These are phyloP conservation scores for Zaprionus camerounensis DNA, from an alignment of 1,140 invertebrate species.

Conservation along the genomic window DNA sequence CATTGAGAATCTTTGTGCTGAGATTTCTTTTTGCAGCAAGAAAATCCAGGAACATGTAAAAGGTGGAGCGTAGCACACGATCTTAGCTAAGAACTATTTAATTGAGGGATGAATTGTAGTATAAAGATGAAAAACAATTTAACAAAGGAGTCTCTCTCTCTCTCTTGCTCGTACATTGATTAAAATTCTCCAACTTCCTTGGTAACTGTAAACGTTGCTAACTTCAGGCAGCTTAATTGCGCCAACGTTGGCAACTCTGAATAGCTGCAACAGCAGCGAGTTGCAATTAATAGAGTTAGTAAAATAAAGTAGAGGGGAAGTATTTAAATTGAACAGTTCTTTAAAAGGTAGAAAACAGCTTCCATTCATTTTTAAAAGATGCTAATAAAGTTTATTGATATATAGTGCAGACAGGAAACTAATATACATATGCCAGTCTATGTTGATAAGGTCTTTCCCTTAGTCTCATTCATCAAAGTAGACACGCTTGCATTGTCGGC, in stretches of 20 bases:
- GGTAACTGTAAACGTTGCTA: not conserved
- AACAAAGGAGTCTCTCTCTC: not conserved
- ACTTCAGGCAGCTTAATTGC: not conserved
- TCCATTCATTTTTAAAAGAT: too few species aligned
- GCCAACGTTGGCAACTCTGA: not conserved
- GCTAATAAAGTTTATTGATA: not conserved
- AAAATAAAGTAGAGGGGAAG: not conserved
- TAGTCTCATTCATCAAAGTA: not conserved
- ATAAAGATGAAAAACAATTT: constrained; percentile 5
- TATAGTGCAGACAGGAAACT: not conserved
- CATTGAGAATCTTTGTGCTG: not conserved
- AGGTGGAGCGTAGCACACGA: not conserved
- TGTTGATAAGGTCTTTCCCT: too few species aligned
- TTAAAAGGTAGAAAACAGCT: too few species aligned
- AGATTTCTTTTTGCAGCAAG: not conserved
- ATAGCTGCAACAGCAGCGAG: not conserved
- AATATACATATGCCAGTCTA: too few species aligned
- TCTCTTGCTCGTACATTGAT: constrained; percentile 1
- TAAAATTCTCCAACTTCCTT: not conserved
- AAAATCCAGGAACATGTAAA: not conserved
- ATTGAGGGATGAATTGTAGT: not conserved
- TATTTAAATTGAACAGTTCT: too few species aligned
- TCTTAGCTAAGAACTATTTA: constrained; percentile 9
- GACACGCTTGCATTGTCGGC: not conserved
- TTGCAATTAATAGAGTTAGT: not conserved